A percentile compares a stretch with the other conserved stretches of the same genome.
Conservation (phyloP, 2,888 invertebrate species). For the Lapara coniferarum region DNA sequence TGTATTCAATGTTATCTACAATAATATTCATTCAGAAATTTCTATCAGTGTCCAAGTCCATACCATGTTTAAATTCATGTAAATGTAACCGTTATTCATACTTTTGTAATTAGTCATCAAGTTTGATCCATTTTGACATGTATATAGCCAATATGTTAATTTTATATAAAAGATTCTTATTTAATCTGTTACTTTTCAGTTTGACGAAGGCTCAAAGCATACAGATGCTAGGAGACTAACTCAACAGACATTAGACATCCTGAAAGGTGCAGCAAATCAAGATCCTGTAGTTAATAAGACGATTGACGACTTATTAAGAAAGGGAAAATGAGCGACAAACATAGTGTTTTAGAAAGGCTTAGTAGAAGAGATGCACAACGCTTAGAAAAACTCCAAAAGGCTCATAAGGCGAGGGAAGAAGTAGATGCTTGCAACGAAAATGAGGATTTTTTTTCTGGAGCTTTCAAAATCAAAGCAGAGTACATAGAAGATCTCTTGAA, state of each 20-base stretch:
- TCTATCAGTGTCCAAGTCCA: conserved; percentile 22
- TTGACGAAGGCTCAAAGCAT: conserved; percentile 61
- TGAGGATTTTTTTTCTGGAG: conserved; percentile 87
- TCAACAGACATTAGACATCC: conserved; percentile 58
- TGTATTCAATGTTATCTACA: no score
- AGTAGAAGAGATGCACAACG: conserved; percentile 86
- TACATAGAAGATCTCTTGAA: conserved; percentile 86
- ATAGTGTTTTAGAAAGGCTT: conserved; percentile 72
- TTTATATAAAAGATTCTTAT: background rate
- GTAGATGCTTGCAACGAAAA: conserved; percentile 86
- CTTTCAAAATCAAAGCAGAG: conserved; percentile 86
- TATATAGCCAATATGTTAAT: background rate
- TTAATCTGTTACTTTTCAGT: conserved; percentile 53
- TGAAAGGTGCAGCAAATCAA: conserved; percentile 77
- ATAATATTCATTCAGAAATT: background rate
- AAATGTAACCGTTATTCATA: background rate
- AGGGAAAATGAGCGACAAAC: conserved; percentile 77
- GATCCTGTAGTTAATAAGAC: conserved; percentile 72
- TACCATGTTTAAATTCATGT: conserved; percentile 1
- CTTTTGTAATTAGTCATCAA: conserved; percentile 47
- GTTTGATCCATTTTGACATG: conserved; percentile 59
- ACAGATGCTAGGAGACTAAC: conserved; percentile 65
- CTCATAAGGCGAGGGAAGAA: conserved; percentile 85
- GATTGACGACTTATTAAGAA: conserved; percentile 75
- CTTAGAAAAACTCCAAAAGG: conserved; percentile 85